phyloP scores from a whole-genome alignment of 1,140 invertebrate genomes.

The Ceratina japonica region DNA sequence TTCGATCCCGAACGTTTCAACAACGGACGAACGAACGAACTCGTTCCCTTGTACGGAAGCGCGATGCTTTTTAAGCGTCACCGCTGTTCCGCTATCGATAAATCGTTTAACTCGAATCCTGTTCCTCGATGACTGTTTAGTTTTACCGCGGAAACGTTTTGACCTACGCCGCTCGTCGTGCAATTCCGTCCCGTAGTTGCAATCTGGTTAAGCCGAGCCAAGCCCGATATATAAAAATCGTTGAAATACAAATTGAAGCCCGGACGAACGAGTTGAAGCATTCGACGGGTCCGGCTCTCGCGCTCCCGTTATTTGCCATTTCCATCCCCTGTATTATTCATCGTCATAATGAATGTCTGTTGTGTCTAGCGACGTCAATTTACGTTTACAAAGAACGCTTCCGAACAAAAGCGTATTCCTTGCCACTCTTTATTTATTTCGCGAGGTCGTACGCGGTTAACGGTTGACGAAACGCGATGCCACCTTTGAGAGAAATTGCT shows the following conservation, averaged over 20 bases:
- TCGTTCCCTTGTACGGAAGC: not conserved
- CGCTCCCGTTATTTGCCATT: too few relatives aligned
- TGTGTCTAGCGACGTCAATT: not conserved
- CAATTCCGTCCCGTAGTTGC: slow-evolving; percentile 5
- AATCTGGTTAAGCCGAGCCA: not conserved
- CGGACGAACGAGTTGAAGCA: not conserved
- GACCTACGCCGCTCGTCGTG: not conserved
- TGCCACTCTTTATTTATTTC: not conserved
- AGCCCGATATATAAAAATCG: not conserved
- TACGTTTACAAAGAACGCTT: not conserved
- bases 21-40: not conserved
- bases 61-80: too few relatives aligned
- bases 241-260: not conserved
- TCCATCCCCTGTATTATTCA: not conserved
- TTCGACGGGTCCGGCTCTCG: not conserved
- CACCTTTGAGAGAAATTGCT: slow-evolving; percentile 1
- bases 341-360: not conserved
- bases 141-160: not conserved
- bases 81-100: not conserved
- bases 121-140: not conserved
- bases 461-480: slow-evolving; percentile 18
- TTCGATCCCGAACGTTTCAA: slow-evolving; percentile 20
- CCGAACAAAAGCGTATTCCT: not conserved
- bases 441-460: not conserved
- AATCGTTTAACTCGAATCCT: too few relatives aligned